Percentiles rank a stretch among this genome's conserved stretches.
These are phyloP conservation scores for Bursaphelenchus okinawaensis DNA, from an alignment of 2,888 invertebrate species.

Conservation along the genomic window DNA sequence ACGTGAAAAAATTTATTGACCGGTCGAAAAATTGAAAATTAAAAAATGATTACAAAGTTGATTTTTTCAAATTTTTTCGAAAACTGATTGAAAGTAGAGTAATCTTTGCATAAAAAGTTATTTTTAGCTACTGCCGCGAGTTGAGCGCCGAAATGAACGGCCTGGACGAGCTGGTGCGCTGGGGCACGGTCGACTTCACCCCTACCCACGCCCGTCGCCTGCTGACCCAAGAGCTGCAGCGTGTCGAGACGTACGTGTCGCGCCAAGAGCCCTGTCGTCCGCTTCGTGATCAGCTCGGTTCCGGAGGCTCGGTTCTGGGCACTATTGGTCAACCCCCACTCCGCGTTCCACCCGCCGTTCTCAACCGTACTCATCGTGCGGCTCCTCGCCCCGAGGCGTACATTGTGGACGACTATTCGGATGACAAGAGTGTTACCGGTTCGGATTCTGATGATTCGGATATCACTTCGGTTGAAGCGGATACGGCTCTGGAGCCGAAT, in stretches of 20 bases:
- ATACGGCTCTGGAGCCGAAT: not conserved
- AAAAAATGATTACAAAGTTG: no score
- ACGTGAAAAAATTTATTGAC: no score
- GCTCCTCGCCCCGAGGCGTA: not conserved
- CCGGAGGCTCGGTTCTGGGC: not conserved
- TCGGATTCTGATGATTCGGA: not conserved
- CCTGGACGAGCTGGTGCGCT: not conserved
- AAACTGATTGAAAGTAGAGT: no score
- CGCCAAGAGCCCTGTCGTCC: not conserved
- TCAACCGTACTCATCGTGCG: not conserved
- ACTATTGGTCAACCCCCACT: not conserved
- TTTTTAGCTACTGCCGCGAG: not conserved
- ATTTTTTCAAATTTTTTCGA: no score
- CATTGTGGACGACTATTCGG: not conserved
- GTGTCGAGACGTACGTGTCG: not conserved
- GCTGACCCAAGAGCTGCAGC: not conserved
- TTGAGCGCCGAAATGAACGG: not conserved
- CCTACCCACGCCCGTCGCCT: not conserved
- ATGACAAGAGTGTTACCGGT: not conserved
- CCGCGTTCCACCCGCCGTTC: not conserved
- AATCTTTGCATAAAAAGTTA: no score
- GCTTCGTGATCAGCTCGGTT: not conserved
- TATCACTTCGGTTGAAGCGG: not conserved
- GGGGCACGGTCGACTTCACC: not conserved
- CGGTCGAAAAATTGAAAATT: no score